Conservation (phyloP, 1,140 invertebrate genomes). For the Cardiocondyla obscurior region DNA sequence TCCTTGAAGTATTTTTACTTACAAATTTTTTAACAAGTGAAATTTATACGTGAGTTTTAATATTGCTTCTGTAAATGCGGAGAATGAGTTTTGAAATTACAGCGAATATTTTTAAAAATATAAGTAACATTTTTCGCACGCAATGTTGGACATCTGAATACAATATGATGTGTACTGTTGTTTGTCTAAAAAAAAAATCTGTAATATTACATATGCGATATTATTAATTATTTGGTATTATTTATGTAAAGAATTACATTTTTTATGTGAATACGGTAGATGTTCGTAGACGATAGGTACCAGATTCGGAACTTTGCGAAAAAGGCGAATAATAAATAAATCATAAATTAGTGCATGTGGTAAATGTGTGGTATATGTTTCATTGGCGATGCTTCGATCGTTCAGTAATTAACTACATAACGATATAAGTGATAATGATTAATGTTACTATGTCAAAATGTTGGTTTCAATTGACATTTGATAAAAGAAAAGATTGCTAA, state of each 20-base stretch:
- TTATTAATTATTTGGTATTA: constrained; percentile 54
- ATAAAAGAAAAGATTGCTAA: constrained; percentile 34
- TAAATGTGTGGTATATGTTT: constrained; percentile 41
- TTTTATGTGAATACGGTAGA: constrained; percentile 5
- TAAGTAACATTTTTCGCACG: neutral
- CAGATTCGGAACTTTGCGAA: constrained; percentile 21
- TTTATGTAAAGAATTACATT: constrained; percentile 40
- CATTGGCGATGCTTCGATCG: constrained; percentile 56
- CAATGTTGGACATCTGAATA: neutral
- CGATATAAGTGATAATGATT: constrained; percentile 17
- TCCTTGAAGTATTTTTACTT: constrained; percentile 6
- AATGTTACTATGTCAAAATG: constrained; percentile 25
- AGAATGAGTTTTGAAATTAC: neutral
- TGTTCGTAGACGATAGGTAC: constrained; percentile 18
- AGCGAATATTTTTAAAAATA: neutral
- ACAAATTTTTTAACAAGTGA: constrained; percentile 7
- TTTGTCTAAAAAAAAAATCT: constrained; percentile 38
- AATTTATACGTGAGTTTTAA: neutral
- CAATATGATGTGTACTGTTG: neutral
- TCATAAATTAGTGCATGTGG: constrained; percentile 46
- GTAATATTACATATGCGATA: constrained; percentile 1
- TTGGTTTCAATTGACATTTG: constrained; percentile 12
- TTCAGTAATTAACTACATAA: constrained; percentile 25
- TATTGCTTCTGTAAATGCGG: neutral
- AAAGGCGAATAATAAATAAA: constrained; percentile 42